Evolutionary conservation across 2,888 invertebrate species (phyloP).

Genomic region (Ennomos quercinarius): DNA sequence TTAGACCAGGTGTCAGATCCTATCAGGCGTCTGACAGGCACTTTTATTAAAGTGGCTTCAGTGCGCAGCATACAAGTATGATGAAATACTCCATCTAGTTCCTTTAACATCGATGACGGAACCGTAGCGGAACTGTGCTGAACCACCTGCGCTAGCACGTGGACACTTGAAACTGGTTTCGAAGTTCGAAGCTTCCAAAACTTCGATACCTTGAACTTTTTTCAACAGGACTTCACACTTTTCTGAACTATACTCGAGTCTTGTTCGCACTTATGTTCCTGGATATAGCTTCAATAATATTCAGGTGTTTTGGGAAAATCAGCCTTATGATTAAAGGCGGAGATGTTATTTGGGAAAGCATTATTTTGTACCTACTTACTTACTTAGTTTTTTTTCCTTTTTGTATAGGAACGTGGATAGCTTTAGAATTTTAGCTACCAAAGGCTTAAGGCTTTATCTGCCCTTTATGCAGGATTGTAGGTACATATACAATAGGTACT

Average conservation of each 20-base stretch:
- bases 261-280: conserved; percentile 53
- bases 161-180: conserved; percentile 54
- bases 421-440: too few species aligned
- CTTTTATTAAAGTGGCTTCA: too few species aligned
- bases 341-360: neutral
- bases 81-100: too few species aligned
- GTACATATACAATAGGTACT: too few species aligned
- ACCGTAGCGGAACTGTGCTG: conserved; percentile 11
- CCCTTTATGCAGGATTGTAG: too few species aligned
- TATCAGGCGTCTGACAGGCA: too few species aligned
- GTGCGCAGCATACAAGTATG: too few species aligned
- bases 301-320: neutral
- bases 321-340: neutral
- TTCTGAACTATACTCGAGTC: conserved; percentile 54
- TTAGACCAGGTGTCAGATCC: too few species aligned
- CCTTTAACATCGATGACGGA: neutral
- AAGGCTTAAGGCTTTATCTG: too few species aligned
- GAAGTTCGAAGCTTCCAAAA: neutral
- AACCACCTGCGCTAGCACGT: conserved; percentile 65
- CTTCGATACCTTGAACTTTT: conserved; percentile 53
- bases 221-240: conserved; percentile 73
- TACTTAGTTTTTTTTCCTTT: too few species aligned
- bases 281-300: neutral
- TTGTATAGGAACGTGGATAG: too few species aligned
- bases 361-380: too few species aligned